Percentiles rank a stretch among this genome's conserved stretches.
Conservation (phyloP, 2,888 invertebrate genomes). For the Drosophila stalkeri region DNA sequence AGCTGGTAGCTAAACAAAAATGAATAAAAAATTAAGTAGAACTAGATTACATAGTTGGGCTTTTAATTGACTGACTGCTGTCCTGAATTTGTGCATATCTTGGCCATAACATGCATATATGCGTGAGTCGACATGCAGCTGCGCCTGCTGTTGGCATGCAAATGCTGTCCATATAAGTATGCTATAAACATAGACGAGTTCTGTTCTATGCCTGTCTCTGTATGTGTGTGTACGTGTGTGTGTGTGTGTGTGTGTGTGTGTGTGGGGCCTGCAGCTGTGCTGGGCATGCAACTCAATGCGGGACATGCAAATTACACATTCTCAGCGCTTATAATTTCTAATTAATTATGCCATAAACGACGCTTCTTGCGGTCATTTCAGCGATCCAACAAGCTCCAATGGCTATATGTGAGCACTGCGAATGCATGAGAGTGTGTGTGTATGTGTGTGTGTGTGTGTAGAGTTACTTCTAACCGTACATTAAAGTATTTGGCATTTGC, state of each 20-base stretch:
- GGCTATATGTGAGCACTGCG: not conserved
- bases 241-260: slow-evolving; percentile 2
- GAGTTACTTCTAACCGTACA: slow-evolving; percentile 1
- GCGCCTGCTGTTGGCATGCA: slow-evolving; percentile 57
- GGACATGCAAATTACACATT: slow-evolving; percentile 74
- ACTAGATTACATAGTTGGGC: slow-evolving; percentile 11
- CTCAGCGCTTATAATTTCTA: slow-evolving; percentile 78
- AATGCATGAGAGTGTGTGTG: not conserved
- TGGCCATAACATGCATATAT: not conserved
- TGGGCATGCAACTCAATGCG: slow-evolving; percentile 26
- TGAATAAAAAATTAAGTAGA: not conserved
- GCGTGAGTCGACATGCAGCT: slow-evolving; percentile 30
- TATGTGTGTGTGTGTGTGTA: slow-evolving; percentile 2
- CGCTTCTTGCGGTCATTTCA: slow-evolving; percentile 59
- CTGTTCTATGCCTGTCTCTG: not conserved
- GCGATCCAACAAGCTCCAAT: slow-evolving; percentile 25
- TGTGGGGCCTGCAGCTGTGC: slow-evolving; percentile 21
- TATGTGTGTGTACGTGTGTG: not conserved
- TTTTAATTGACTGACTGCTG: slow-evolving; percentile 42
- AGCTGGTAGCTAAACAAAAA: not conserved
- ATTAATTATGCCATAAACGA: slow-evolving; percentile 83
- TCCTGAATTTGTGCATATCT: not conserved
- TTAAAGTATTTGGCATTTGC: slow-evolving; percentile 37
- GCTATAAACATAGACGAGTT: slow-evolving; percentile 17
- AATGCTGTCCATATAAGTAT: slow-evolving; percentile 36